Evolutionary conservation across 2,888 invertebrate species (phyloP).

Genomic region (Cenopis cana): DNA sequence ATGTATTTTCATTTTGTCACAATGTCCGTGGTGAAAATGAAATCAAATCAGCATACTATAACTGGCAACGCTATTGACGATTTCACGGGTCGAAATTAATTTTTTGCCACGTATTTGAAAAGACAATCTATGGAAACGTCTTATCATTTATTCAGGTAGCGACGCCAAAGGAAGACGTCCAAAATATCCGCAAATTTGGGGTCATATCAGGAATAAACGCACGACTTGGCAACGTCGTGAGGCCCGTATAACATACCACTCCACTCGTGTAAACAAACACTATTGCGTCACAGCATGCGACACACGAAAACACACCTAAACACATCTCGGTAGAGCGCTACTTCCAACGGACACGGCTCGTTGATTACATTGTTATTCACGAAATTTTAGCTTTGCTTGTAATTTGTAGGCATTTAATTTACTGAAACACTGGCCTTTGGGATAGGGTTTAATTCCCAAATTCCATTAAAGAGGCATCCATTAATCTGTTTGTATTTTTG

Average conservation of each 20-base stretch:
- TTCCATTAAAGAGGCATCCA: not conserved
- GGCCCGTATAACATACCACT: slow-evolving; percentile 57
- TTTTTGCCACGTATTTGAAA: not conserved
- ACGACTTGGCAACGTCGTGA: slow-evolving; percentile 74
- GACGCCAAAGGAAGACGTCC: not conserved
- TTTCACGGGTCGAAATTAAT: not conserved
- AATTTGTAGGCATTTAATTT: slow-evolving; percentile 52
- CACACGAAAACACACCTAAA: slow-evolving; percentile 62
- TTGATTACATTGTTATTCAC: slow-evolving; percentile 67
- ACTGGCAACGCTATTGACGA: not conserved
- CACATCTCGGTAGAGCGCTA: slow-evolving; percentile 51
- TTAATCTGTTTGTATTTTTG: slow-evolving; percentile 2
- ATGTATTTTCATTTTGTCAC: slow-evolving; percentile 11
- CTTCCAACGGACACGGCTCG: slow-evolving; percentile 46
- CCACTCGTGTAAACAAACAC: slow-evolving; percentile 73
- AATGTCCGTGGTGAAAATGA: slow-evolving; percentile 1
- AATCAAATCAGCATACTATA: not conserved
- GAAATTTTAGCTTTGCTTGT: slow-evolving; percentile 61
- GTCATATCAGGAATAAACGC: slow-evolving; percentile 52
- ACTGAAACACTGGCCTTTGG: slow-evolving; percentile 25
- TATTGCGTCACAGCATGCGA: slow-evolving; percentile 70
- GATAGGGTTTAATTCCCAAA: slow-evolving; percentile 24
- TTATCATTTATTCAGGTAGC: not conserved
- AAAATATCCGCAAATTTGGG: slow-evolving; percentile 35
- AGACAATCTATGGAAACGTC: not conserved